Conservation (phyloP, 1,140 invertebrate genomes). For the Saccostrea cuccullata region DNA sequence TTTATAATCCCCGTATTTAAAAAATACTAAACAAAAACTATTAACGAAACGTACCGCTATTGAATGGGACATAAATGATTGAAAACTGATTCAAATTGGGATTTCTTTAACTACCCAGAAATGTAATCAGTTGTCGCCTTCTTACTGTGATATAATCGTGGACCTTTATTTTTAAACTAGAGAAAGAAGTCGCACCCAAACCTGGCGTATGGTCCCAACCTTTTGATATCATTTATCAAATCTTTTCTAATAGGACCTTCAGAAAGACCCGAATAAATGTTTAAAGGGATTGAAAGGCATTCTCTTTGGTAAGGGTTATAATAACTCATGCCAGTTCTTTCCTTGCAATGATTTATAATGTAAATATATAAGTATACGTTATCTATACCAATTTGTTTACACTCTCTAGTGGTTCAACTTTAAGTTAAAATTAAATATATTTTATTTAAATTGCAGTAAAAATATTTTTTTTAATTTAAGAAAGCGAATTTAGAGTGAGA, state of each 20-base stretch:
- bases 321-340: constrained; percentile 1
- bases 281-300: constrained; percentile 19
- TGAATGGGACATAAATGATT: constrained; percentile 16
- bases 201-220: neutral
- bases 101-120: constrained; percentile 30
- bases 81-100: constrained; percentile 31
- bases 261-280: neutral
- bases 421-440: too few species aligned
- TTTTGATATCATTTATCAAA: constrained; percentile 32
- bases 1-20: constrained; percentile 7
- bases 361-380: neutral
- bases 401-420: neutral
- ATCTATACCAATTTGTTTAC: neutral
- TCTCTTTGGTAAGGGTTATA: neutral
- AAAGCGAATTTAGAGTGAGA: too few species aligned
- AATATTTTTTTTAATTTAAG: too few species aligned
- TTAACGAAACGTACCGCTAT: constrained; percentile 14
- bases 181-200: constrained; percentile 32
- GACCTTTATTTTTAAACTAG: constrained; percentile 15
- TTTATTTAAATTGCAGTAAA: too few species aligned
- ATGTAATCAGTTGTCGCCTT: constrained; percentile 20
- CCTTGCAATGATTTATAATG: neutral
- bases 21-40: constrained; percentile 33
- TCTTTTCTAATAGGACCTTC: neutral
- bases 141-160: neutral